Conservation (phyloP, 1,140 invertebrate genomes). For the Charaxes varanes region DNA sequence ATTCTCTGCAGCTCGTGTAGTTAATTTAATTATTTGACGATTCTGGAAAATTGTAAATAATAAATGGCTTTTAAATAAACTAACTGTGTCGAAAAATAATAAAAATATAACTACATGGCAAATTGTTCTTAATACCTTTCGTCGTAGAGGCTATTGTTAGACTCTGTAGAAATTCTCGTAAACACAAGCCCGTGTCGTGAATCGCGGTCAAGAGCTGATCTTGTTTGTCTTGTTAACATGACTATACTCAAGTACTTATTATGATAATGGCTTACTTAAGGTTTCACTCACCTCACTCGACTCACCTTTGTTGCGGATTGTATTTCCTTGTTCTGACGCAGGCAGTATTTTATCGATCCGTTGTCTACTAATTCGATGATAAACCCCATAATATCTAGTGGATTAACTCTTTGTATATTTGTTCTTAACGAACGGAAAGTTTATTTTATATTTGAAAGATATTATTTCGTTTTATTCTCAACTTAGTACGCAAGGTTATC, state of each 20-base stretch:
- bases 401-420: no score
- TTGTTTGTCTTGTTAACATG: slow-evolving; percentile 26
- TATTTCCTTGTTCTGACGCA: slow-evolving; percentile 5
- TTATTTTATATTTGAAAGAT: no score
- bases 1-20: no score
- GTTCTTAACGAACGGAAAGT: no score
- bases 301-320: slow-evolving; percentile 18
- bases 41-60: neutral
- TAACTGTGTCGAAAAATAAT: slow-evolving; percentile 1
- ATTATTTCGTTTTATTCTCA: no score
- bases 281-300: slow-evolving; percentile 22
- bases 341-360: slow-evolving; percentile 7
- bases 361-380: no score
- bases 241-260: slow-evolving; percentile 21
- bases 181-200: slow-evolving; percentile 2
- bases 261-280: slow-evolving; percentile 25
- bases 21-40: no score
- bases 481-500: no score
- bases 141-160: slow-evolving; percentile 4
- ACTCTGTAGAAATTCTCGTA: neutral
- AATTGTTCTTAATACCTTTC: neutral
- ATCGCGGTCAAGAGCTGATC: slow-evolving; percentile 24
- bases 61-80: neutral
- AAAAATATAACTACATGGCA: slow-evolving; percentile 1
- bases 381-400: no score